Base-by-base conservation (phyloP, 2,797 vertebrate genomes). In the Pterois miles region DNA sequence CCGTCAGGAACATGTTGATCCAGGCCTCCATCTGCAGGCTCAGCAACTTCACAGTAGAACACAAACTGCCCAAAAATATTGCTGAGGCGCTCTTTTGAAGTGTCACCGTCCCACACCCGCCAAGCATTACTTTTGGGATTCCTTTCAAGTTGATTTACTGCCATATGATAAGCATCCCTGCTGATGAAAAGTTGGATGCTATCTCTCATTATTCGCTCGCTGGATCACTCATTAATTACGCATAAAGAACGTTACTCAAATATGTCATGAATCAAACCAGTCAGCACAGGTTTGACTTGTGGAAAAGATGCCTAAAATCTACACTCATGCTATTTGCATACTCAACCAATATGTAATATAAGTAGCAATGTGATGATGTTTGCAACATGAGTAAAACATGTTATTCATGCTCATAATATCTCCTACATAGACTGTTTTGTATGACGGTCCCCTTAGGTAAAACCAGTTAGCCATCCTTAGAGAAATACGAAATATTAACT, bases 11-110 rank as follows among this genome's bases (percentile, higher is more conserved):
- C 54, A 77, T 7, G 75, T 63, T 75, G 70, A 81, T 77, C 65
- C 18, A 43, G n/a, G 43, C 46, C 40, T 74, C 8, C 2, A 0
- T 66, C 50, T 74, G 85, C 80, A 73, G 58, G 4, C 56, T 88
- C 90, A 86, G 83, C 76, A 78, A 48, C 27, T 87, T 80, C 56
- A 57, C 62, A 43, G 59, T 6, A 71, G 53, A 73, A 71, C n/a
- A 63, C 34, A 73, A 73, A 20, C 18, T 62, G 8, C 18, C 33
- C 50, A 43, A 66, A 84, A 76, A 82, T 9, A 83, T 11, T 64
- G 58, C 75, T 66, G 46, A 56, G 73, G 72, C 60, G 46, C 33
- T 72, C 65, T 68, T 81, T 60, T 50, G 58, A 71, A 23, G 23
- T 50, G 50, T 20, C 40, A 8, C 27, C 9, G 20, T 53, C 67